Base-by-base conservation (phyloP, 1,140 invertebrate genomes). In the Oncopodura yosiiana region DNA sequence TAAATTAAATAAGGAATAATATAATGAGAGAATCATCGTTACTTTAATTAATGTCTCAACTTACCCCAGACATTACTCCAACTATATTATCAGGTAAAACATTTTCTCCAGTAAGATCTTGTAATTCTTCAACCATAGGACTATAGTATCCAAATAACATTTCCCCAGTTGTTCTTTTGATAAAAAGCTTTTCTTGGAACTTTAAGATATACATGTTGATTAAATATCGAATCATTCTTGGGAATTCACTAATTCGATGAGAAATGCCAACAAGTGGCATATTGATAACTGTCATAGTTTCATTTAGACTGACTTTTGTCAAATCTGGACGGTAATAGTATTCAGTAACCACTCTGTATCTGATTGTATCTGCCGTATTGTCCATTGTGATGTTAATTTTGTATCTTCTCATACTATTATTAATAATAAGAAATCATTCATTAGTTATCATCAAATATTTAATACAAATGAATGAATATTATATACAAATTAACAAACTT, bases 91-190 rank as follows among this genome's bases (percentile, higher is more conserved):
- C 18, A 8, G 11, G 11, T 9, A 41, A 41, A 41, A 41, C 8
- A 8, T 11, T 12, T 41, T 41, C 18, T 16, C 38, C 38, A 41
- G 18, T 41, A 6, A 41, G 8, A 12, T 41, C 8, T 41, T 41
- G 38, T 6, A 41, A 12, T 19, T 41, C 38, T 6, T 11, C 38
- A 12, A 41, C 18, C 11, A 41, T 12, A 9, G 12, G 12, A 19
- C 30, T 29, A 16, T 50, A 30, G 38, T 55, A 60, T 23, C 58
- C 58, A 21, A 60, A 60, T 3, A 60, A 32, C 16, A 60, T 39
- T 36, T 60, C 30, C 16, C 21, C 16, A 14, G 45, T 48, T 16
- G 38, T 49, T 38, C 37, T 32, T 21, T 36, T 18, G 24, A 59
- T 36, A 26, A 59, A 59, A 6, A 53, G 51, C 19, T 26, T 45